Evolutionary conservation across 2,888 invertebrate genomes (phyloP), one percentile per base, ranked within the genome.

Genomic region (Drosophila antonietae): DNA sequence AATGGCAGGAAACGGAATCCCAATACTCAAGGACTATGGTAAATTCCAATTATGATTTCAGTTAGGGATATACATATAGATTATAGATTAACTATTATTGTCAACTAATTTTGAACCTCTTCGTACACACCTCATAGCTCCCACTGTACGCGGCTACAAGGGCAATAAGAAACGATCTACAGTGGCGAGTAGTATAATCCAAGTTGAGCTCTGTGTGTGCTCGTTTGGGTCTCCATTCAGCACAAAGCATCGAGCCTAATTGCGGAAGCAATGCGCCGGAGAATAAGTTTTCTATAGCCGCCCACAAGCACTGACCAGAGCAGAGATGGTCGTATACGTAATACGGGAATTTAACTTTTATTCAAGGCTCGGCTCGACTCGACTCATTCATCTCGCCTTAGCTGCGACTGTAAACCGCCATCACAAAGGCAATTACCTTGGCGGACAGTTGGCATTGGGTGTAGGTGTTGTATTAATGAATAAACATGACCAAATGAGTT

Each of bases 201-300:
- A 56, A 58, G 57, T 49, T 65, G 35, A 49, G 52, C 31, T 41
- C 28, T 51, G 37, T 57, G 56, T 43, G 66, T 33, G 63, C 39
- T 53, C 56, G 74, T 20, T 61, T 73, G 52, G 56, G 49, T 70
- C 49, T 72, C 72, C 76, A 59, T 83, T 83, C 75, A 64, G 80
- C 76, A 70, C 73, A 75, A 85, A 87, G 83, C 66, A 83, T 77
- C 80, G 73, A 73, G 90, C 91, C 91, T 91, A 90, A 90, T 91
- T 90, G 90, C 90, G 88, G 83, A 91, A 80, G 91, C 85, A 87
- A 83, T 91, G 81, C 90, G 78, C 90, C 78, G 67, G 83, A 88
- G 90, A 90, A 89, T 90, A 88, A 81, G 81, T 82, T 90, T 83
- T 80, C 73, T 68, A 77, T 67, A 57, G 77, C 56, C 55, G 47